phyloP scores from a whole-genome alignment of 2,888 invertebrate genomes.

The Gnatocerus cornutus region DNA sequence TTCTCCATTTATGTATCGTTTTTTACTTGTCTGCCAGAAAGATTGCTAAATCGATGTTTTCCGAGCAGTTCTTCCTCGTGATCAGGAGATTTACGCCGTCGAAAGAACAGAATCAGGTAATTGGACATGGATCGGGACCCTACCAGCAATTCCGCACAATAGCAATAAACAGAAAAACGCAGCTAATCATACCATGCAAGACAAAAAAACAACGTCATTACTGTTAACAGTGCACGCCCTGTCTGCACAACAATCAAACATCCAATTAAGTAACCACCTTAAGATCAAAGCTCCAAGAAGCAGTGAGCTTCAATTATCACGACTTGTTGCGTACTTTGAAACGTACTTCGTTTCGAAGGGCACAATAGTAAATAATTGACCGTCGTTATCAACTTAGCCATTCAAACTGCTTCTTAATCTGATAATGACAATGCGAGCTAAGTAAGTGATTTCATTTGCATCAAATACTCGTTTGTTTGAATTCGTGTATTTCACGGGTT shows the following conservation, averaged over 20 bases:
- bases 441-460: conserved; percentile 63
- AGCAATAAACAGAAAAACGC: conserved; percentile 28
- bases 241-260: conserved; percentile 43
- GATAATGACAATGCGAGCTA: conserved; percentile 56
- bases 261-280: conserved; percentile 33
- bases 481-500: conserved; percentile 59
- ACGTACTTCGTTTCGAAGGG: conserved; percentile 25
- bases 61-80: conserved; percentile 27
- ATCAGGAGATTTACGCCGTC: conserved; percentile 29
- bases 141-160: conserved; percentile 20
- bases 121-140: conserved; percentile 35
- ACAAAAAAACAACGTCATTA: conserved; percentile 38
- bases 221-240: conserved; percentile 39
- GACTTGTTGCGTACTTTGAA: conserved; percentile 43
- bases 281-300: conserved; percentile 11
- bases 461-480: conserved; percentile 61
- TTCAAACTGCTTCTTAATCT: conserved; percentile 52
- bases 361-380: conserved; percentile 39
- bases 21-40: no score
- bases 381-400: conserved; percentile 46
- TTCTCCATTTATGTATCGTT: no score
- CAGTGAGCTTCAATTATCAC: conserved; percentile 30
- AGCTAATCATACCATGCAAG: conserved; percentile 24
- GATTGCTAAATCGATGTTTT: conserved; percentile 32
- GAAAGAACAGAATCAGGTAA: conserved; percentile 26